Evolutionary conservation across 2,888 invertebrate species (phyloP), one percentile per base, ranked within the genome.

Genomic region (Lagria hirta): DNA sequence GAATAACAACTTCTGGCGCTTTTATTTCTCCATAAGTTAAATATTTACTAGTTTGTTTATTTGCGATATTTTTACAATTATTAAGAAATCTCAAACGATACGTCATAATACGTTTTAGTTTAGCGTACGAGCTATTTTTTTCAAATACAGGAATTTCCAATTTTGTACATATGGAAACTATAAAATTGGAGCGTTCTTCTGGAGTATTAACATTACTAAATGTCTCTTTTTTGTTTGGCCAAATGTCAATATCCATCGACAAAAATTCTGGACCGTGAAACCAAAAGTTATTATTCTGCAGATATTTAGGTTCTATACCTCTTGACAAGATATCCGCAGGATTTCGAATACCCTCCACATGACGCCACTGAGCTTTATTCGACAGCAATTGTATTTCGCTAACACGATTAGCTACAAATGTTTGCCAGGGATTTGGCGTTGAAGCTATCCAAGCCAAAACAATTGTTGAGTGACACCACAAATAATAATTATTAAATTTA

Each of bases 11-110:
- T 20, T 18, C 13, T 12, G 24, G 26, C 14, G 11, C 20, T 20
- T 43, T 23, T 30, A 38, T 21, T 28, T 45, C 40, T 7, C 7
- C 29, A 2, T 24, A 21, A 1, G 24, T 18, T 32, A 38, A 26
- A 8, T 3, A n/a, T n/a, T n/a, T 3, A 2, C 15, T 15, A 15
- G 16, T 14, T 4, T 14, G 15, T 3, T 29, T 29, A n/a, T 29
- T n/a, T 5, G 2, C 3, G 2, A 5, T 12, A 3, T 14, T 4
- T 17, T n/a, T 17, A 32, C 33, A 18, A 8, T 32, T 32, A 3
- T 21, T 6, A 12, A 15, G 2, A 8, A 29, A 29, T 29, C 29
- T 29, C 3, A 29, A 29, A 14, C 15, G 15, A 29, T 29, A 29
- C n/a, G 29, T 15, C 2, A 14, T 2, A n/a, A 29, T 14, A 10